Evolutionary conservation across 2,888 invertebrate species (phyloP).

Genomic region (Drosophila anomelani): DNA sequence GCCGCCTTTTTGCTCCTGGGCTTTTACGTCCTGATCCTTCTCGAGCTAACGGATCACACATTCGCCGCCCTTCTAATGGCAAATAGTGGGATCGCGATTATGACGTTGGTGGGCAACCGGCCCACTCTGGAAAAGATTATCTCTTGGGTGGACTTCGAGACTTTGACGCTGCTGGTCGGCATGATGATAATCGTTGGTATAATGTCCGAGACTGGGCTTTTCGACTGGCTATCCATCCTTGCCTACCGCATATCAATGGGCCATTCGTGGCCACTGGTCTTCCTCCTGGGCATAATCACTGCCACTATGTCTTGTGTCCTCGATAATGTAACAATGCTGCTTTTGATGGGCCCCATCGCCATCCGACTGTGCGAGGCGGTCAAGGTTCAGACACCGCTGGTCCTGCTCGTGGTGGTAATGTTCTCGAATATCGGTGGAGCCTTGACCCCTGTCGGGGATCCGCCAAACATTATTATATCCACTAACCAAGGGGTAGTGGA

Average conservation of each 20-base stretch:
- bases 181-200: slow-evolving; percentile 93
- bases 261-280: slow-evolving; percentile 89
- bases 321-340: slow-evolving; percentile 91
- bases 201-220: slow-evolving; percentile 91
- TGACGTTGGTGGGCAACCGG: slow-evolving; percentile 88
- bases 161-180: slow-evolving; percentile 88
- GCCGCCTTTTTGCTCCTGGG: slow-evolving; percentile 89
- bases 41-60: slow-evolving; percentile 87
- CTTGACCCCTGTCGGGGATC: slow-evolving; percentile 96
- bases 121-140: slow-evolving; percentile 88
- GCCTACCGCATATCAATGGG: slow-evolving; percentile 89
- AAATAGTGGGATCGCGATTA: slow-evolving; percentile 88
- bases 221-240: slow-evolving; percentile 90
- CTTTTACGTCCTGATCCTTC: slow-evolving; percentile 92
- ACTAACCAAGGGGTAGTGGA: slow-evolving; percentile 65
- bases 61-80: slow-evolving; percentile 85
- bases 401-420: slow-evolving; percentile 94
- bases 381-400: slow-evolving; percentile 92
- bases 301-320: slow-evolving; percentile 89
- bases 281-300: slow-evolving; percentile 89
- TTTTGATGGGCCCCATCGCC: slow-evolving; percentile 91
- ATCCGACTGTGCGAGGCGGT: slow-evolving; percentile 95
- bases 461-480: slow-evolving; percentile 87
- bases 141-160: slow-evolving; percentile 91
- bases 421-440: slow-evolving; percentile 96